A percentile compares a stretch with the other conserved stretches of the same genome.
These are phyloP conservation scores for Drosophila dives DNA, from an alignment of 2,888 invertebrate genomes.

Conservation along the genomic window DNA sequence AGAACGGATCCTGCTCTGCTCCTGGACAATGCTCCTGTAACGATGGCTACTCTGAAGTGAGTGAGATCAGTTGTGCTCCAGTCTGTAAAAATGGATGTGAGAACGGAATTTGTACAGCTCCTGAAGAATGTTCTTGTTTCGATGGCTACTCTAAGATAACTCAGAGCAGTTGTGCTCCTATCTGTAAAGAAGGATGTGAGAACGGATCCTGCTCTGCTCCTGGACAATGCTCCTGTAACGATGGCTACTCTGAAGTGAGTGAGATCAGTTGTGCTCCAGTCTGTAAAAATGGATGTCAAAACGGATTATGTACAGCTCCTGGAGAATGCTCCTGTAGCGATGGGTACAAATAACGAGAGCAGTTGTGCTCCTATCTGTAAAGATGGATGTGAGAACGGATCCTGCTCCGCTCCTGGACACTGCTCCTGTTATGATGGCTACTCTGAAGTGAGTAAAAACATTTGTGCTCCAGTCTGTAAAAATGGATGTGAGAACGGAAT, in stretches of 20 bases:
- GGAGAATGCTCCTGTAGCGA: neutral
- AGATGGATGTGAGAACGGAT: conserved; percentile 32
- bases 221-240: neutral
- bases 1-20: conserved; percentile 87
- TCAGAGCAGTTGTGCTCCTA: neutral
- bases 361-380: conserved; percentile 82
- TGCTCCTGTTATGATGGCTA: conserved; percentile 16
- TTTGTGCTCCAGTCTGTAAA: neutral
- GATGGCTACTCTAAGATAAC: conserved; percentile 41
- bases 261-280: conserved; percentile 3
- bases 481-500: neutral
- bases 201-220: neutral
- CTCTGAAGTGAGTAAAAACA: too few species aligned
- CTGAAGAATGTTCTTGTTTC: conserved; percentile 59
- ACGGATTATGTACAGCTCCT: conserved; percentile 16
- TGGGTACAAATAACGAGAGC: conserved; percentile 11
- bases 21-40: conserved; percentile 90
- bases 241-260: neutral
- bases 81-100: conserved; percentile 63
- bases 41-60: conserved; percentile 85
- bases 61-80: conserved; percentile 34
- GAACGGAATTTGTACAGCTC: conserved; percentile 82
- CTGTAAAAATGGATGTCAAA: neutral
- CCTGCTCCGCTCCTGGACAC: conserved; percentile 6
- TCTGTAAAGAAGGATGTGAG: neutral